phyloP scores from a whole-genome alignment of 2,113 vertebrate genomes.

The Okapia johnstoni region DNA sequence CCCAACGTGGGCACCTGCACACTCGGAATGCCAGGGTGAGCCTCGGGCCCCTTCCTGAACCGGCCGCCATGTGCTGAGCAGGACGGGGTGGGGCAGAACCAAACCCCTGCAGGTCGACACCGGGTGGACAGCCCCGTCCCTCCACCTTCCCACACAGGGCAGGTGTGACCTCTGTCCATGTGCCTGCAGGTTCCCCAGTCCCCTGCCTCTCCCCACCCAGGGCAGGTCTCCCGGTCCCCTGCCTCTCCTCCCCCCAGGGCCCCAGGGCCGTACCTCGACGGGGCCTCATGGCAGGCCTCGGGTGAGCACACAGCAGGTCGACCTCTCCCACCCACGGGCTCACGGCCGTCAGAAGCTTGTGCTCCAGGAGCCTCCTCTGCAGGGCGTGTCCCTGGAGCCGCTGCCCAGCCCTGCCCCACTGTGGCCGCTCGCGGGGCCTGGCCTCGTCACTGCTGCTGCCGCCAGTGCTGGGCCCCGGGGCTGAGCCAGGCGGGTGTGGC shows the following conservation, averaged over 20 bases:
- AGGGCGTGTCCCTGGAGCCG: background rate
- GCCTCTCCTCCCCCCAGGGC: background rate
- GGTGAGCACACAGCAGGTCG: slow-evolving; percentile 62
- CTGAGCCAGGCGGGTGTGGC: rapidly evolving
- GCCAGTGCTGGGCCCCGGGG: rapidly evolving
- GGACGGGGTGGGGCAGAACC: background rate
- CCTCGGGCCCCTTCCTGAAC: background rate
- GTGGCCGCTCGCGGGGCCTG: background rate
- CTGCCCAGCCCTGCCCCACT: background rate
- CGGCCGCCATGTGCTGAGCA: rapidly evolving
- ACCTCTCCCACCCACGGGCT: slow-evolving; percentile 89
- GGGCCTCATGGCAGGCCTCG: background rate
- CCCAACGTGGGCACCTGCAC: rapidly evolving
- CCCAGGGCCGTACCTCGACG: slow-evolving; percentile 75
- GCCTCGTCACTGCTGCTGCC: rapidly evolving
- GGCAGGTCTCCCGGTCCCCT: background rate
- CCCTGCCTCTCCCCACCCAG: background rate
- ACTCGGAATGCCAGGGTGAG: rapidly evolving
- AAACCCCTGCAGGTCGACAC: background rate
- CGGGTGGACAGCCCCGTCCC: rapidly evolving
- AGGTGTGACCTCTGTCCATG: rapidly evolving
- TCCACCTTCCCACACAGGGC: background rate
- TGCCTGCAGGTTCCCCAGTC: background rate
- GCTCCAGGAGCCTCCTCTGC: slow-evolving; percentile 61
- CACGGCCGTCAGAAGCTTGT: slow-evolving; percentile 82